Evolutionary conservation across 2,888 invertebrate genomes (phyloP), one percentile per base, ranked within the genome.

Genomic region (Lithophane semibrunnea): DNA sequence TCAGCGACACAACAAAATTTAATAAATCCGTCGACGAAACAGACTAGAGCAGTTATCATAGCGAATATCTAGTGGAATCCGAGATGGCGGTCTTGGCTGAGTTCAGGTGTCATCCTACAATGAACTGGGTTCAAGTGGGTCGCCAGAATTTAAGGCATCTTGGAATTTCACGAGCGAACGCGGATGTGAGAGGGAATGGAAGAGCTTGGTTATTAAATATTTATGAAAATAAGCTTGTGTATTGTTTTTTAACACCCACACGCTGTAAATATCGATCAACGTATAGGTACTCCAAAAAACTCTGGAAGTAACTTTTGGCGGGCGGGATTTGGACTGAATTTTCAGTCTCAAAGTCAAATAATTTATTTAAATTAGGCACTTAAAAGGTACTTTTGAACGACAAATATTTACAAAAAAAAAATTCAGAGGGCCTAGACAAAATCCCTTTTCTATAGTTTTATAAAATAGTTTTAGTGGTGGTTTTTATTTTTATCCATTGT

Each of bases 91-190:
- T 77, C 70, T 65, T 75, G 79, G 76, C 75, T 70, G 61, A 82
- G 82, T 80, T 88, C 90, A 91, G 90, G 91, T 91, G 91, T 91
- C 90, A 91, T 88, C 79, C 83, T 75, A 85, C 88, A 88, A 88
- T 88, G 88, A 89, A 89, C 88, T 79, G 82, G 37, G 83, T 84
- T 86, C 86, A 86, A 91, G 88, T 88, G 86, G 86, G 86, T 85
- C 80, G 81, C 70, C 86, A 87, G 88, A 89, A 90, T 90, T 91
- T 88, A 89, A 92, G 89, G 88, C 87, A 89, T 90, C 89, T 90
- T 87, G 85, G 85, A 88, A 88, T 87, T 87, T 80, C 83, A 82
- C 81, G 70, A 88, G 73, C 42, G 68, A 42, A 72, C 77, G 54
- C 44, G 65, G 80, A 88, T 75, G 73, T 66, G 56, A 10, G 7